Evolutionary conservation across 2,113 vertebrate genomes (phyloP).

Genomic region (Macroglossus sobrinus): DNA sequence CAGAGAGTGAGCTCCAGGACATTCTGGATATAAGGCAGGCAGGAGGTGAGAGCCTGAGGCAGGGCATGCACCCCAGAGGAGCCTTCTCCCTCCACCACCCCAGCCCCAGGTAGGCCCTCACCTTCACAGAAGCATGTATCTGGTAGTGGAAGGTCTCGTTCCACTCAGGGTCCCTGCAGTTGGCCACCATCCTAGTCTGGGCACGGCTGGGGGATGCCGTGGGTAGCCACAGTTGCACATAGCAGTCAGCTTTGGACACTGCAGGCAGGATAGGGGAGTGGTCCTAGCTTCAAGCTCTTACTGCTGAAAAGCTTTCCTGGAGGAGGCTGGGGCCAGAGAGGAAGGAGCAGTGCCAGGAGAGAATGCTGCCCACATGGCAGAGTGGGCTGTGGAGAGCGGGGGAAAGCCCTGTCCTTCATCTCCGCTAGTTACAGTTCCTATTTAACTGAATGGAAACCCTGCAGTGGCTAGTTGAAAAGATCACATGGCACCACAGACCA

Average conservation of each 20-base stretch:
- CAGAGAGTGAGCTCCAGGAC: conserved; percentile 81
- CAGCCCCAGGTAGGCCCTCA: conserved; percentile 17
- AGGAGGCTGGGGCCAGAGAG: background rate
- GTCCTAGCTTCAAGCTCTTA: background rate
- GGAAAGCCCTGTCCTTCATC: background rate
- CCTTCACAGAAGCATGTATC: conserved; percentile 84
- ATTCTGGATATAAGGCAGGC: conserved; percentile 73
- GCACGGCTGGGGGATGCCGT: conserved; percentile 74
- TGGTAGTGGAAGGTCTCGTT: conserved; percentile 84
- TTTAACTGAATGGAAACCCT: background rate
- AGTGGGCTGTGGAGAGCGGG: background rate
- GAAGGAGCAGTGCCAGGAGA: background rate
- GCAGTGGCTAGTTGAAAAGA: background rate
- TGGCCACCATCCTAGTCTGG: conserved; percentile 80
- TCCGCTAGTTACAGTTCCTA: background rate
- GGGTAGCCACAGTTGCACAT: conserved; percentile 81
- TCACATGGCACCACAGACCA: background rate
- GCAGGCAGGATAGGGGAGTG: background rate
- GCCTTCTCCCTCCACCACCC: background rate
- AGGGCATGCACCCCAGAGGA: background rate
- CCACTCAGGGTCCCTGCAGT: conserved; percentile 85
- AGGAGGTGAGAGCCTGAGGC: background rate
- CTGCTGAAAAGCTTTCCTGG: background rate
- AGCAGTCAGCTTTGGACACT: conserved; percentile 87
- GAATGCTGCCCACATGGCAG: background rate